A percentile compares a stretch with the other conserved stretches of the same genome.
These are phyloP conservation scores for Balaeniceps rex DNA, from an alignment of 2,113 vertebrate genomes.

Conservation along the genomic window DNA sequence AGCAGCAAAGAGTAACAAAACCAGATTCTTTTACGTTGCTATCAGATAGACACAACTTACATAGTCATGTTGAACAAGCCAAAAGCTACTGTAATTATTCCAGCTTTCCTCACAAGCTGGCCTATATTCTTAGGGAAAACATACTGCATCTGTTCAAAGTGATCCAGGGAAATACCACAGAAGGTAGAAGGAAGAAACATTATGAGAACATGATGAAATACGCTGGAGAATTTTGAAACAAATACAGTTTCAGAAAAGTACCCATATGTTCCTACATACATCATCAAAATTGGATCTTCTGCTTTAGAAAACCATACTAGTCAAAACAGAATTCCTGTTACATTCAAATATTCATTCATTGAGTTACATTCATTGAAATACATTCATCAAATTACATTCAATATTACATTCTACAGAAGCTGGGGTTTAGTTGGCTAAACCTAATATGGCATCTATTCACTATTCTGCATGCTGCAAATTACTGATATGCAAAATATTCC, in stretches of 20 bases:
- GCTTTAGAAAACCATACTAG: not conserved
- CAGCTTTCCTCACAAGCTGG: constrained; percentile 25
- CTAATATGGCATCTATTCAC: not conserved
- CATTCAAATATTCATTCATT: not conserved
- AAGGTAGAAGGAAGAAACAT: constrained; percentile 26
- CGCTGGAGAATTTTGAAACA: constrained; percentile 42
- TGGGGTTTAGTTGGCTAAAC: not conserved
- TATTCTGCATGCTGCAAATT: not conserved
- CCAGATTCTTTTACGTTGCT: not conserved
- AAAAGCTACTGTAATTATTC: constrained; percentile 10
- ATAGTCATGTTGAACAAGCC: not conserved
- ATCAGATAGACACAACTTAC: not conserved
- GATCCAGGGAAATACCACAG: constrained; percentile 22
- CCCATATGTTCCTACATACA: constrained; percentile 3
- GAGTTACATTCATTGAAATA: not conserved
- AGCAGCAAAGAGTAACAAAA: not conserved
- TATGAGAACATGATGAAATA: constrained; percentile 25
- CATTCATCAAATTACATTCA: not conserved
- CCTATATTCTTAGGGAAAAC: not conserved
- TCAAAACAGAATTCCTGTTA: constrained; percentile 1
- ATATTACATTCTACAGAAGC: not conserved
- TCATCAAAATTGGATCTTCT: not conserved
- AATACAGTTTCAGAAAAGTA: not conserved
- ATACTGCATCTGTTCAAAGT: constrained; percentile 4
- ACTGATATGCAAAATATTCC: not conserved